phyloP scores from a whole-genome alignment of 2,888 invertebrate species.

The Scaptodrosophila latifasciaeformis region DNA sequence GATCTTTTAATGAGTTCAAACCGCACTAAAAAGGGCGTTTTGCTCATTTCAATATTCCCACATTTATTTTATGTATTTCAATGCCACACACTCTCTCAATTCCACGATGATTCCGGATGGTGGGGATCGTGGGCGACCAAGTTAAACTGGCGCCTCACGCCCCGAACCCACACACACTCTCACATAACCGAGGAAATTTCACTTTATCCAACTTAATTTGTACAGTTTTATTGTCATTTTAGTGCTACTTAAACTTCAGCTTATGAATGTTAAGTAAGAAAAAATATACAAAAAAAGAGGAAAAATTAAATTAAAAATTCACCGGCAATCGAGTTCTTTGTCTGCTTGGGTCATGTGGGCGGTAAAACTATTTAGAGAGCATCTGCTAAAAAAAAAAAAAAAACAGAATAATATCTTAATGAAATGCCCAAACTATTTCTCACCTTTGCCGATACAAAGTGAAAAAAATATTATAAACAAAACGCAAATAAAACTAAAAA shows the following conservation, averaged over 20 bases:
- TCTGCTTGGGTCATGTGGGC: constrained; percentile 16
- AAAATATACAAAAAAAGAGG: too few relatives aligned
- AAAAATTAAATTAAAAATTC: too few relatives aligned
- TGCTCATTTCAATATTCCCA: constrained; percentile 33
- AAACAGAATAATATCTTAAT: too few relatives aligned
- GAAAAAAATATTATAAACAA: too few relatives aligned
- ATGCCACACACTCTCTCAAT: too few relatives aligned
- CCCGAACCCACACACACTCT: constrained; percentile 37
- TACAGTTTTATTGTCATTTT: constrained; percentile 48
- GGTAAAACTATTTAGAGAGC: not conserved
- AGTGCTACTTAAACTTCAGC: constrained; percentile 47
- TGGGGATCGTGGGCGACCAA: constrained; percentile 19
- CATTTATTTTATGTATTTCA: constrained; percentile 30
- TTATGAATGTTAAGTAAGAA: constrained; percentile 55
- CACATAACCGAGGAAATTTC: constrained; percentile 14
- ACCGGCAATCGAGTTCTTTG: constrained; percentile 46
- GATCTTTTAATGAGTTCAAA: constrained; percentile 35
- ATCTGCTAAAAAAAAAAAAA: too few relatives aligned
- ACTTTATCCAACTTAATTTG: constrained; percentile 44
- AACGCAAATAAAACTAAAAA: too few relatives aligned
- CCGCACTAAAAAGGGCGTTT: not conserved
- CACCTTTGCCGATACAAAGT: constrained; percentile 5
- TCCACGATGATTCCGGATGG: not conserved
- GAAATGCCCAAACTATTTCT: constrained; percentile 32
- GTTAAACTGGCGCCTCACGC: constrained; percentile 51